Base-by-base conservation (phyloP, 1,140 invertebrate species). In the Micrasema longulum region DNA sequence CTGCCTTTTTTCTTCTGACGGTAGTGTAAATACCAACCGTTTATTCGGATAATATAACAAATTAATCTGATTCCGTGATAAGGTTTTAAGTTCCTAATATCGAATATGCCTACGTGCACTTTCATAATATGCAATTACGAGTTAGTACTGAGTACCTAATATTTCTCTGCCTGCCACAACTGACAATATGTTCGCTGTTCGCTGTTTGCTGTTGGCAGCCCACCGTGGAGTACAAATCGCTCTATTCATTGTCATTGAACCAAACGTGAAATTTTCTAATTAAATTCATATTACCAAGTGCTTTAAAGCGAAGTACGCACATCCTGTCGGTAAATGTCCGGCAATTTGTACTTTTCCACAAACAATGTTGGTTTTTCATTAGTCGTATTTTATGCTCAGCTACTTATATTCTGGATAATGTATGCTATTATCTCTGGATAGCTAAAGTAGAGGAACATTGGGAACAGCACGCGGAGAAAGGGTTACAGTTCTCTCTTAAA, bases 281-380 rank as follows among this genome's bases (percentile, higher is more conserved):
- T 74, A 74, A 71, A 74, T 74, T 74, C 72, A 31, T 74, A 70
- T 74, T 74, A 70, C 68, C 52, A 47, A 45, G 55, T 68, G 31
- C 66, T 73, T 72, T 69, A 53, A 57, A 16, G 36, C 55, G 35
- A 74, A 74, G 43, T 63, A 71, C 47, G 68, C 36, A 65, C 72
- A 71, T 74, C 72, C 72, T 74, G 72, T 41, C 65, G 41, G 64
- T 71, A 74, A 74, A 74, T 74, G 67, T 48, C 48, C 67, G 72
- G 48, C 67, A 73, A 67, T 74, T 74, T 74, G 67, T 74, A 35
- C 12, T 74, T 47, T 68, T 65, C 43, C 53, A 63, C 11, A 12
- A 23, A 62, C 57, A 41, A 43, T 62, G 57, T 62, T 62, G n/a
- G 20, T 62, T 62, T 62, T 62, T 23, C 57, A 62, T 22, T 62